phyloP scores from a whole-genome alignment of 2,797 vertebrate genomes.

The Lagodon rhomboides region DNA sequence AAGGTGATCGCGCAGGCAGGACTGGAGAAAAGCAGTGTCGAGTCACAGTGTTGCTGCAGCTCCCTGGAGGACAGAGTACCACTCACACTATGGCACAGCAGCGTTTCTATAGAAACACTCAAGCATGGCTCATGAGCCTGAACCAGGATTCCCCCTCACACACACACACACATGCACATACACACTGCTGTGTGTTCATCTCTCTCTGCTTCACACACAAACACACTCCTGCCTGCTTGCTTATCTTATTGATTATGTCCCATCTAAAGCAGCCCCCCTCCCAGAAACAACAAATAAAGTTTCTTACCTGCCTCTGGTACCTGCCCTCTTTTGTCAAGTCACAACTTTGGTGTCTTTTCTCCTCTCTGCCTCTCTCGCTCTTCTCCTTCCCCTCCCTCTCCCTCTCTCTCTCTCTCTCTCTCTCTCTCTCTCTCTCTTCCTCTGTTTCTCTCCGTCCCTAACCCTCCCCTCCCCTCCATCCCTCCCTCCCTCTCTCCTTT shows the following conservation, averaged over 20 bases:
- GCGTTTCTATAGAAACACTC: constrained; percentile 81
- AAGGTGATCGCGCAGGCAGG: constrained; percentile 27
- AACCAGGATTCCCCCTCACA: constrained; percentile 57
- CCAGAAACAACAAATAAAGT: constrained; percentile 54
- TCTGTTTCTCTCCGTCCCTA: constrained; percentile 59
- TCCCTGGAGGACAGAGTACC: constrained; percentile 52
- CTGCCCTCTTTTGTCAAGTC: constrained; percentile 83
- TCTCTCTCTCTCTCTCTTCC: constrained; percentile 58
- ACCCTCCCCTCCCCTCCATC: constrained; percentile 45
- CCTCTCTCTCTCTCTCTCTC: constrained; percentile 63
- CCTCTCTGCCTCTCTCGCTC: constrained; percentile 69
- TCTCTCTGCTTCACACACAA: constrained; percentile 34
- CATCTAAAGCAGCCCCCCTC: constrained; percentile 4
- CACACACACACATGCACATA: constrained; percentile 7
- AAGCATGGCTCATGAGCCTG: constrained; percentile 44
- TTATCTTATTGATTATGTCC: constrained; percentile 29
- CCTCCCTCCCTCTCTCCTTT: constrained; percentile 43
- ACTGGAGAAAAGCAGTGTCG: constrained; percentile 18
- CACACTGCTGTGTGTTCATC: constrained; percentile 6
- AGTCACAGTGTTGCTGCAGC: constrained; percentile 6
- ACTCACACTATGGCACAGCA: constrained; percentile 49
- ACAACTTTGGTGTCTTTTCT: constrained; percentile 77
- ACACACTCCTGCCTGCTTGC: constrained; percentile 15
- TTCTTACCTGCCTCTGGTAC: constrained; percentile 87
- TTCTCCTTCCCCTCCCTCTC: constrained; percentile 59